A percentile compares a stretch with the other conserved stretches of the same genome.
Evolutionary conservation across 2,113 vertebrate genomes (phyloP).

Genomic region (Herpetotheres cachinnans): DNA sequence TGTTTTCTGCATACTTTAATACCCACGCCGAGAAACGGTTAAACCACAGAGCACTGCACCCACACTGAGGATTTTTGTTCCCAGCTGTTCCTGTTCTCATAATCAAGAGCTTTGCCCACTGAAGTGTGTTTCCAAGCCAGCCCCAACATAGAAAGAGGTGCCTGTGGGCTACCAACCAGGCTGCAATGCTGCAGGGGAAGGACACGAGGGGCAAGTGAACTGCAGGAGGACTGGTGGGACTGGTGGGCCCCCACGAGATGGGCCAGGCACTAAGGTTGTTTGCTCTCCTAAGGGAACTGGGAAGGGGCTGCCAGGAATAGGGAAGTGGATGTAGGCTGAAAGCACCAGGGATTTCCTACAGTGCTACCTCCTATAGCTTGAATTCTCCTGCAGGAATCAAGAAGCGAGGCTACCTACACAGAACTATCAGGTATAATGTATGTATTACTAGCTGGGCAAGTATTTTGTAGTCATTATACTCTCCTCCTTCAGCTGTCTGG

Average conservation of each 20-base stretch:
- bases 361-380: too few species aligned
- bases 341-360: too few species aligned
- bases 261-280: too few species aligned
- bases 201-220: background rate
- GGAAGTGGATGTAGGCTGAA: too few species aligned
- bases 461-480: background rate
- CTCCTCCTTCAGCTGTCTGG: background rate
- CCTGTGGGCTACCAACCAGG: background rate
- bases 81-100: background rate
- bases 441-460: too few species aligned
- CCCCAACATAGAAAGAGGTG: background rate
- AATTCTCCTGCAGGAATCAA: too few species aligned
- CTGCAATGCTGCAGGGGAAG: rapidly evolving
- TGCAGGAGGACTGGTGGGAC: background rate
- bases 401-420: too few species aligned
- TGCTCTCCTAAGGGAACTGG: too few species aligned
- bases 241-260: too few species aligned
- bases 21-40: background rate
- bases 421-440: too few species aligned
- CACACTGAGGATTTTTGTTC: background rate
- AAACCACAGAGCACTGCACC: background rate
- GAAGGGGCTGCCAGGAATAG: too few species aligned
- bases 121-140: background rate
- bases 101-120: background rate
- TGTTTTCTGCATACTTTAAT: background rate